phyloP scores from a whole-genome alignment of 1,140 invertebrate genomes.

The Orchestia grillus region DNA sequence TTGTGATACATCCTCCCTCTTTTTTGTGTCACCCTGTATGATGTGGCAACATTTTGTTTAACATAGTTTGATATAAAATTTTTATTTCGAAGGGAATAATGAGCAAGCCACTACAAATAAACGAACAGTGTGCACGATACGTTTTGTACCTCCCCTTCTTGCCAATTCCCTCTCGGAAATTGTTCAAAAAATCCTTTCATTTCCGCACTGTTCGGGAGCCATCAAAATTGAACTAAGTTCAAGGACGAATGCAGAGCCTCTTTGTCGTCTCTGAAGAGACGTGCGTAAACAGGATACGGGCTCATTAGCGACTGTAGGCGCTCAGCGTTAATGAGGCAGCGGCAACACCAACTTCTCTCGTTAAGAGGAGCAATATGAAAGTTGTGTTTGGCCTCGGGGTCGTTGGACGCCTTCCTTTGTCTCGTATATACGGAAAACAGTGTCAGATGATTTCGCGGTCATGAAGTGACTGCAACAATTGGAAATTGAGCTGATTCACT shows the following conservation, averaged over 20 bases:
- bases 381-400: not conserved
- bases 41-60: no score
- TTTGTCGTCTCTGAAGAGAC: not conserved
- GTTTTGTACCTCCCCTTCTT: not conserved
- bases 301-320: not conserved
- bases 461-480: no score
- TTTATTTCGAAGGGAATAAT: no score
- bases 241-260: not conserved
- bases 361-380: not conserved
- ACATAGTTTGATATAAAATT: no score
- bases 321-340: not conserved
- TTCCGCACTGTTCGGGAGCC: not conserved
- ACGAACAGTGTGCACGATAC: no score
- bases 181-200: not conserved
- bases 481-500: no score
- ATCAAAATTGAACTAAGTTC: not conserved
- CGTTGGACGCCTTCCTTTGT: not conserved
- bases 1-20: no score
- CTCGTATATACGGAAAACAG: not conserved
- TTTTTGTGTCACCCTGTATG: no score
- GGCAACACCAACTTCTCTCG: conserved; percentile 5
- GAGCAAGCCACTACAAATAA: no score
- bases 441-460: no score
- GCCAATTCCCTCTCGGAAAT: not conserved
- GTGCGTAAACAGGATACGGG: not conserved